Conservation (phyloP, 2,113 vertebrate genomes). For the Mustelus asterias region DNA sequence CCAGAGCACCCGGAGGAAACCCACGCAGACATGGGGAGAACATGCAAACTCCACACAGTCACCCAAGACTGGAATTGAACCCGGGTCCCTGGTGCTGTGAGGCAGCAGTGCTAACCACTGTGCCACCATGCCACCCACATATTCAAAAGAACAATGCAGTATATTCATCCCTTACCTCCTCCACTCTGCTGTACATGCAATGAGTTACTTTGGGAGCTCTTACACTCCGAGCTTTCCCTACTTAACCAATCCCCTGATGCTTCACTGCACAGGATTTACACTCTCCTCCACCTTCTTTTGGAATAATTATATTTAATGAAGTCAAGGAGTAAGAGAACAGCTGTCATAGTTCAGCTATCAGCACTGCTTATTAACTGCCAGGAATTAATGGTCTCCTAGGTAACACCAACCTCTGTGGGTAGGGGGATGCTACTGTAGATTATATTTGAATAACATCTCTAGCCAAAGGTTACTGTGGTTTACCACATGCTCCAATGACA, state of each 20-base stretch:
- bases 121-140: too few species aligned
- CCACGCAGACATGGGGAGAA: too few species aligned
- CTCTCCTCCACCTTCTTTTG: neutral
- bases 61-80: too few species aligned
- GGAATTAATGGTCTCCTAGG: neutral
- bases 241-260: neutral
- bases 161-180: neutral
- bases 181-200: neutral
- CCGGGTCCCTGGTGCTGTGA: too few species aligned
- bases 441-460: neutral
- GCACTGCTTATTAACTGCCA: neutral
- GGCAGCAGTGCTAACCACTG: too few species aligned
- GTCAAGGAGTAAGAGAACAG: neutral
- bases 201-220: neutral
- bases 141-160: too few species aligned
- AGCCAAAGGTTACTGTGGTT: neutral
- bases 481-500: neutral
- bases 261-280: neutral
- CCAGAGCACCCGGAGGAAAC: too few species aligned
- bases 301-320: neutral
- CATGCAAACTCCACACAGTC: too few species aligned
- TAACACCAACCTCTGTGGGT: neutral
- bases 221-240: neutral
- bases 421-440: neutral
- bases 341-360: neutral